A percentile compares a stretch with the other conserved stretches of the same genome.
phyloP scores from a whole-genome alignment of 1,140 invertebrate genomes.

The Tetragnatha versicolor region DNA sequence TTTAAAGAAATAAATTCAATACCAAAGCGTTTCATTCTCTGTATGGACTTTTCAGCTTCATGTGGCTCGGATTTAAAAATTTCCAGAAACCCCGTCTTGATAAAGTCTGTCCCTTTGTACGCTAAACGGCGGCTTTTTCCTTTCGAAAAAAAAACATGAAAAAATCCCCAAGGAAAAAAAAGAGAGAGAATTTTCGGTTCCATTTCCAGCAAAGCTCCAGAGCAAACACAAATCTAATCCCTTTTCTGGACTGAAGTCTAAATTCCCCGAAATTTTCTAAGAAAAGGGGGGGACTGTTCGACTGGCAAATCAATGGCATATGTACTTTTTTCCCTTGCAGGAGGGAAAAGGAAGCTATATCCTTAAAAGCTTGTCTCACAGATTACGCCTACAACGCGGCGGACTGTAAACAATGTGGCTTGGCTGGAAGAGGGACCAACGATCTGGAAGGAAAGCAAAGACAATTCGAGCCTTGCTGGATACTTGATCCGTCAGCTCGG shows the following conservation, averaged over 20 bases:
- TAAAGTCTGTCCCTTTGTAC: too few species aligned
- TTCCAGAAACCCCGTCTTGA: too few species aligned
- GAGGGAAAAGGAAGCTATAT: background rate
- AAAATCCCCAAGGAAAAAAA: too few species aligned
- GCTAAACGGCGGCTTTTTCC: too few species aligned
- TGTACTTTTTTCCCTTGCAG: background rate
- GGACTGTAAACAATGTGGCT: slow-evolving; percentile 37
- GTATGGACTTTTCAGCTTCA: too few species aligned
- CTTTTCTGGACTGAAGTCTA: slow-evolving; percentile 9
- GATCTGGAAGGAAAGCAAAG: slow-evolving; percentile 2
- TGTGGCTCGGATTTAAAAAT: too few species aligned
- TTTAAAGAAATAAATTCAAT: too few species aligned
- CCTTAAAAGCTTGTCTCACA: slow-evolving; percentile 31
- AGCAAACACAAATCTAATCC: slow-evolving; percentile 17
- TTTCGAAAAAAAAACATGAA: too few species aligned
- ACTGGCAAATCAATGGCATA: slow-evolving; percentile 20
- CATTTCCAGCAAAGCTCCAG: background rate
- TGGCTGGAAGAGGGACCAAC: background rate
- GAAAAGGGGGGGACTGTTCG: background rate
- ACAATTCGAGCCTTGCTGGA: background rate
- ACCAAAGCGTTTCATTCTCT: too few species aligned
- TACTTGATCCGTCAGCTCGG: background rate
- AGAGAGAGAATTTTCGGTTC: background rate
- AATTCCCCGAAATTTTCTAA: slow-evolving; percentile 1
- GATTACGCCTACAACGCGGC: slow-evolving; percentile 23